Base-by-base conservation (phyloP, 2,888 invertebrate species). In the Chorisops tibialis region DNA sequence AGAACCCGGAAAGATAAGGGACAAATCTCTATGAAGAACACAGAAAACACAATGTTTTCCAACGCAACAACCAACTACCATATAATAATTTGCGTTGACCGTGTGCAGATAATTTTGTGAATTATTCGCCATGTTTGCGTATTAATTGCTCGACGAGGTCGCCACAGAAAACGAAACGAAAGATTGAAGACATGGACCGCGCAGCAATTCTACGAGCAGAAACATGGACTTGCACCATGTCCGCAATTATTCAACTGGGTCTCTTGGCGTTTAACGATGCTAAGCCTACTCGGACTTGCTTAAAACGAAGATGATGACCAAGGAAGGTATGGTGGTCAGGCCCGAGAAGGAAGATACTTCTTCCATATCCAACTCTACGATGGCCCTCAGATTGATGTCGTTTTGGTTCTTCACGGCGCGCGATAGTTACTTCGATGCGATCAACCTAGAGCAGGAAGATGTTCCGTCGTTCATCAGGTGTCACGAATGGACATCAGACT, bases 221-320 rank as follows among this genome's bases (percentile, higher is more conserved):
- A 59, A 59, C 59, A 59, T 59, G 59, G 45, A 59, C 59, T 48
- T 49, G 59, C 22, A 47, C 49, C 59, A 48, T 59, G 59, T 59
- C 45, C 11, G 48, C 59, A 59, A 59, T 59, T 59, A 59, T 43
- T 59, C 38, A 47, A 22, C 58, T 12, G 38, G 12, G 37, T n/a
- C n/a, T n/a, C n/a, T n/a, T n/a, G n/a, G n/a, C n/a, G n/a, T n/a
- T n/a, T n/a, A n/a, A n/a, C n/a, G n/a, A n/a, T n/a, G n/a, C n/a
- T n/a, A n/a, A n/a, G 22, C 7, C 24, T 38, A 35, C 56, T 45
- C 39, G 43, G 45, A 43, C 43, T 43, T 56, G 22, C 39, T 30
- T 43, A 43, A 43, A 16, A 56, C 43, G 39, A 39, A 56, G 30
- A 56, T 56, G 43, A 43, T 56, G 43, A 43, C 43, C 43, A 45